Evolutionary conservation across 2,797 vertebrate species (phyloP), one percentile per base, ranked within the genome.

Genomic region (Oophaga sylvatica): DNA sequence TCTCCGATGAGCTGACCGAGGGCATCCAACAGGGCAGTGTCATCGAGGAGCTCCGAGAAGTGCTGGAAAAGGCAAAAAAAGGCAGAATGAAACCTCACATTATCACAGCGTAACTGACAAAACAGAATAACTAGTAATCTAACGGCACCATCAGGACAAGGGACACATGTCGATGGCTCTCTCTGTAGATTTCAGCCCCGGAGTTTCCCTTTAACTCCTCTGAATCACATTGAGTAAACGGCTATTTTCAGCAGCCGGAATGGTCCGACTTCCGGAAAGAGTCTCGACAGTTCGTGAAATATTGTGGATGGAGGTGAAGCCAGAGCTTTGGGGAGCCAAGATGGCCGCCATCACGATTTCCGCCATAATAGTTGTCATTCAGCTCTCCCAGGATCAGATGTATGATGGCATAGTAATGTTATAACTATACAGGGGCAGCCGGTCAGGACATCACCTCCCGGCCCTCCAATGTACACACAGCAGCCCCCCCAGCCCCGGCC

Each of bases 1-100:
- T 99, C 98, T 29, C 97, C 99, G 92, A 99, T 95, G 89, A 99
- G 95, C 94, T 99, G 98, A 17, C 97, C 98, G 91, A 99, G 93
- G 94, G 99, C 97, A 76, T 99, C 98, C 78, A 97, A 95, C 65
- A 97, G 96, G 91, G 97, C 99, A 78, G 99, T 96, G 92, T 99
- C 98, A 90, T 98, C 98, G 78, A 99, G 95, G 85, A 99, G 95
- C 91, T 98, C 98, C 0, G 97, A 97, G 95, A 99, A 99, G 92
- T 98, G 98, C 98, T 99, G 93, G 0, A 35, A 86, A 92, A 88
- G 90, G 8, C 20, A 63, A 10, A 63, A 0, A 57, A 60, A 22
- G 22, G 19, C 19, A 6, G 60, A 68, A 9, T 68, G 11, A 29
- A 12, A 29, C 65, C 65, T 68, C 26, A 41, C 35, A 5, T 68